Evolutionary conservation across 2,888 invertebrate genomes (phyloP).

Genomic region (Tetramorium bicarinatum): DNA sequence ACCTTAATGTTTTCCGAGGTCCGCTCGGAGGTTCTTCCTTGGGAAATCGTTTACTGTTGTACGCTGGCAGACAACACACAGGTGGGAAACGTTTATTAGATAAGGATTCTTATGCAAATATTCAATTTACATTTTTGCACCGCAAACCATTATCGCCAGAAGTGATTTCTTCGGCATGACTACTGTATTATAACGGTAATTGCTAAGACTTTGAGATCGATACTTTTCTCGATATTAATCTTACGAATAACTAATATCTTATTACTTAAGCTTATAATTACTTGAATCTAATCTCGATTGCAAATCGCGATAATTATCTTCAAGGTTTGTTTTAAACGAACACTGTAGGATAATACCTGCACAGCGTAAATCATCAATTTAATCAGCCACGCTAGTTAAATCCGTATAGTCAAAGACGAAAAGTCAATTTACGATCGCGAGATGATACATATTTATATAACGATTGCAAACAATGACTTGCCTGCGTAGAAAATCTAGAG

Average conservation of each 20-base stretch:
- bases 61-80: not conserved
- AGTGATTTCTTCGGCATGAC: slow-evolving; percentile 1
- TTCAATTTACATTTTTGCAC: slow-evolving; percentile 20
- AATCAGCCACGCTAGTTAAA: not conserved
- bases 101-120: slow-evolving; percentile 23
- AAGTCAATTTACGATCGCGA: slow-evolving; percentile 20
- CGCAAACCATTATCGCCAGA: slow-evolving; percentile 5
- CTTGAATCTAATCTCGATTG: not conserved
- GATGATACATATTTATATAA: slow-evolving; percentile 41
- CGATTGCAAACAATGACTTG: slow-evolving; percentile 58
- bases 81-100: slow-evolving; percentile 1
- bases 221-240: slow-evolving; percentile 14
- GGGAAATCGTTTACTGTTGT: not conserved
- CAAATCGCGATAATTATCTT: slow-evolving; percentile 12
- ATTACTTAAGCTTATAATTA: slow-evolving; percentile 6
- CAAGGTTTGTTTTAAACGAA: slow-evolving; percentile 10
- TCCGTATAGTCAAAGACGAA: slow-evolving; percentile 12
- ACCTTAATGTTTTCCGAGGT: slow-evolving; percentile 11
- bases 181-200: not conserved
- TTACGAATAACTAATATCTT: not conserved
- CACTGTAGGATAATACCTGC: not conserved
- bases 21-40: slow-evolving; percentile 2
- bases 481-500: slow-evolving; percentile 46
- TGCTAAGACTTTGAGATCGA: not conserved
- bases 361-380: not conserved